Conservation (phyloP, 2,797 vertebrate species). For the Xenentodon cancila region DNA sequence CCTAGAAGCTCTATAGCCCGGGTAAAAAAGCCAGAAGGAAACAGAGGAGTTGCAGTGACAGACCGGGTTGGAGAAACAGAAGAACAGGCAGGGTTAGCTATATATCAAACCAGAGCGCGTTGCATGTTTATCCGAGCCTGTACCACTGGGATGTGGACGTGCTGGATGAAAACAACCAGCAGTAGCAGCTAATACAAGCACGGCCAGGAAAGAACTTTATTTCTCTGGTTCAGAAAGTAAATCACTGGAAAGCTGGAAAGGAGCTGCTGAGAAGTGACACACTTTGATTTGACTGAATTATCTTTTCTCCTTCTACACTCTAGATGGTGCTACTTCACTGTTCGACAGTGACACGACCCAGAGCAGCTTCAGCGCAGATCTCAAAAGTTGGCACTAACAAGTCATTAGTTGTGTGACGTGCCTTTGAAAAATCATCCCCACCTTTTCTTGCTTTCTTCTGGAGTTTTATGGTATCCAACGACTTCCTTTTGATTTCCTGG, state of each 20-base stretch:
- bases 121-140: constrained; percentile 32
- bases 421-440: constrained; percentile 54
- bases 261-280: constrained; percentile 27
- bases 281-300: constrained; percentile 24
- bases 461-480: constrained; percentile 95
- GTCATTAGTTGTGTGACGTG: neutral
- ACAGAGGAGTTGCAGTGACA: constrained; percentile 38
- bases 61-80: constrained; percentile 52
- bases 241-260: constrained; percentile 34
- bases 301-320: constrained; percentile 27
- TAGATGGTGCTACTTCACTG: constrained; percentile 62
- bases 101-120: constrained; percentile 38
- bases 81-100: constrained; percentile 72
- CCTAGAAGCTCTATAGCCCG: constrained; percentile 79
- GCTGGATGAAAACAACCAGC: constrained; percentile 38
- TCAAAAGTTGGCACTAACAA: neutral
- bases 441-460: constrained; percentile 99
- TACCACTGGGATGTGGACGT: constrained; percentile 12
- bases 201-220: constrained; percentile 25
- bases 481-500: constrained; percentile 98
- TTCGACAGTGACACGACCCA: neutral
- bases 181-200: constrained; percentile 29
- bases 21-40: constrained; percentile 44
- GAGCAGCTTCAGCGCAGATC: constrained; percentile 2
- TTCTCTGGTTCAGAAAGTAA: constrained; percentile 37